Base-by-base conservation (phyloP, 2,113 vertebrate genomes). In the Dissostichus mawsoni region DNA sequence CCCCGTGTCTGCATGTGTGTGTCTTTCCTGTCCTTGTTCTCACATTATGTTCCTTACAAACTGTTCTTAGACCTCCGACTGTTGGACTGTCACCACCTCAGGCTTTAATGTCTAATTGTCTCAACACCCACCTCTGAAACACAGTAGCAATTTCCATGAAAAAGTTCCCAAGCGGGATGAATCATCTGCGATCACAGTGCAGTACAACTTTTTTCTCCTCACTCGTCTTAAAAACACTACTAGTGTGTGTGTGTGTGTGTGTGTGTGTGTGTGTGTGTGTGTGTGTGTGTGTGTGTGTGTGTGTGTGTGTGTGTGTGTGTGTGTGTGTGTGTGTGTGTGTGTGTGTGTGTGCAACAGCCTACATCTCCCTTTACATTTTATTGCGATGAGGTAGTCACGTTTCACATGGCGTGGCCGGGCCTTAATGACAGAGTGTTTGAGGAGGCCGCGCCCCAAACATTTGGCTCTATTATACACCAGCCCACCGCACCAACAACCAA, bases 401-500 rank as follows among this genome's bases (percentile, higher is more conserved):
- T 85, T 83, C 80, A 85, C 83, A 78, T 78, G 69, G 77, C 80
- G 72, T 71, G 86, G 87, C 73, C 56, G 18, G 77, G 57, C 67
- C 57, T n/a, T 94, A 94, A 94, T 94, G 89, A 93, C 82, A 94
- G 90, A 90, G 79, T 56, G 84, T 69, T 69, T 75, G 70, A 78
- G 85, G 82, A 90, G 81, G 85, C 87, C 86, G 70, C 87, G 55
- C 93, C 92, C 90, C 86, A 86, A 88, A 86, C 88, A 70, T 86
- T 90, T 83, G 80, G 79, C 87, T 90, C 70, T 88, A 90, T 93
- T 90, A 92, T 81, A 90, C 86, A 91, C 83, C 82, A 78, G 80
- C 74, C 84, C 82, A 90, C 91, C 90, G 5, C 90, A 89, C 85
- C 81, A 81, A 81, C 89, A 82, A 90, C 92, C 90, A 88, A 89